Percentiles rank a stretch among this genome's conserved stretches.
Evolutionary conservation across 1,140 invertebrate species (phyloP).

Genomic region (Pachyrhynchus sulphureomaculatus): DNA sequence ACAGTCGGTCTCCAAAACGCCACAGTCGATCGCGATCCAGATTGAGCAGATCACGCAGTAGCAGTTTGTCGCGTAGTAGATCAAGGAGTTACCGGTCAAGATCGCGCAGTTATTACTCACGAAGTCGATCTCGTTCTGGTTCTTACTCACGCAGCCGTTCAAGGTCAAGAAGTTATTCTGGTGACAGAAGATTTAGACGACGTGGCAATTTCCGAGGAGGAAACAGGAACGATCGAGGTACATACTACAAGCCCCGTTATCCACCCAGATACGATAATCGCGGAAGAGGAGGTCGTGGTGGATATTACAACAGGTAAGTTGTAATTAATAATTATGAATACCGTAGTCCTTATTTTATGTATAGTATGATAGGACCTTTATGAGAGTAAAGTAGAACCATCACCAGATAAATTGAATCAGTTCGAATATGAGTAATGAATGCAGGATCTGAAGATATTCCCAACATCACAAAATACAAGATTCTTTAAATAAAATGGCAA

Average conservation of each 20-base stretch:
- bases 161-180: conserved; percentile 63
- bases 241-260: conserved; percentile 74
- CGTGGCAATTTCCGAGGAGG: conserved; percentile 58
- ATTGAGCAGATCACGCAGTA: conserved; percentile 44
- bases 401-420: no score
- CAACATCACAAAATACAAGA: no score
- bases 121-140: conserved; percentile 55
- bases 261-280: conserved; percentile 56
- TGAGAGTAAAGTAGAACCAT: no score
- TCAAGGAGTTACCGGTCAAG: conserved; percentile 52
- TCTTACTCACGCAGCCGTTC: conserved; percentile 62
- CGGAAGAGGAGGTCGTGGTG: conserved; percentile 55
- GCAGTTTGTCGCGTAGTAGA: conserved; percentile 38
- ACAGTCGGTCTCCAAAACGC: conserved; percentile 42
- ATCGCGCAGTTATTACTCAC: conserved; percentile 56
- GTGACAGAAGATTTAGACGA: conserved; percentile 56
- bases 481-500: no score
- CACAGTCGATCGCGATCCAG: conserved; percentile 49
- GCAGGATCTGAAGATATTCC: no score
- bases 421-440: no score
- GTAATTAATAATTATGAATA: no score
- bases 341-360: no score
- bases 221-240: conserved; percentile 64
- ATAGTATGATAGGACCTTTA: no score
- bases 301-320: conserved; percentile 53